Evolutionary conservation across 2,888 invertebrate species (phyloP).

Genomic region (Tyria jacobaeae): DNA sequence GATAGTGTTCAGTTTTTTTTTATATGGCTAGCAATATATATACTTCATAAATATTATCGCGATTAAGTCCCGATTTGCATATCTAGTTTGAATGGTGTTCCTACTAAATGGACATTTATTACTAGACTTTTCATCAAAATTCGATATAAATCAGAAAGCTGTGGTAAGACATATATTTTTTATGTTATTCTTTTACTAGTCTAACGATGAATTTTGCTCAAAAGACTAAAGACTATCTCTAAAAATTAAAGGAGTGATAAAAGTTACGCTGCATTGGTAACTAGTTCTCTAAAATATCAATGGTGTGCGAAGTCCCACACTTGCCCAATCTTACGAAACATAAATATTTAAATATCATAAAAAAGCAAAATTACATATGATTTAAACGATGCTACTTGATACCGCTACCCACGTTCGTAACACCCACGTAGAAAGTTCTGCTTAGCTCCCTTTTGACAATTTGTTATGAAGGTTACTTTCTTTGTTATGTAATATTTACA

Average conservation of each 20-base stretch:
- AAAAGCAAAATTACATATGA: constrained; percentile 47
- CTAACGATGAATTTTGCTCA: not conserved
- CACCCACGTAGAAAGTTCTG: constrained; percentile 45
- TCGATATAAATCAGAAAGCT: too few species aligned
- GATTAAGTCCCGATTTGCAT: too few species aligned
- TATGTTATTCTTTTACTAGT: too few species aligned
- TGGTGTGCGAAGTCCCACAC: constrained; percentile 19
- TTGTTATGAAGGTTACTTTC: constrained; percentile 39
- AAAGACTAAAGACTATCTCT: not conserved
- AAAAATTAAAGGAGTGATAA: not conserved
- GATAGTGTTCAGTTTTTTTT: too few species aligned
- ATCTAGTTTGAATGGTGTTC: too few species aligned
- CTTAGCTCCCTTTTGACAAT: constrained; percentile 45
- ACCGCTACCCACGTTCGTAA: constrained; percentile 43
- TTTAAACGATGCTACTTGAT: constrained; percentile 52
- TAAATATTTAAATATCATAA: constrained; percentile 50
- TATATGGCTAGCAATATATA: too few species aligned
- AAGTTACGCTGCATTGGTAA: not conserved
- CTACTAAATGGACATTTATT: too few species aligned
- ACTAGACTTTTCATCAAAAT: too few species aligned
- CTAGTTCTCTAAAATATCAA: constrained; percentile 7
- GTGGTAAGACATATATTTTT: too few species aligned
- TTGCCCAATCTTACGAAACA: constrained; percentile 51
- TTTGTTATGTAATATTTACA: constrained; percentile 25
- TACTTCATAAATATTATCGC: too few species aligned